Evolutionary conservation across 2,797 vertebrate species (phyloP), one percentile per base, ranked within the genome.

Genomic region (Tragelaphus oryx): DNA sequence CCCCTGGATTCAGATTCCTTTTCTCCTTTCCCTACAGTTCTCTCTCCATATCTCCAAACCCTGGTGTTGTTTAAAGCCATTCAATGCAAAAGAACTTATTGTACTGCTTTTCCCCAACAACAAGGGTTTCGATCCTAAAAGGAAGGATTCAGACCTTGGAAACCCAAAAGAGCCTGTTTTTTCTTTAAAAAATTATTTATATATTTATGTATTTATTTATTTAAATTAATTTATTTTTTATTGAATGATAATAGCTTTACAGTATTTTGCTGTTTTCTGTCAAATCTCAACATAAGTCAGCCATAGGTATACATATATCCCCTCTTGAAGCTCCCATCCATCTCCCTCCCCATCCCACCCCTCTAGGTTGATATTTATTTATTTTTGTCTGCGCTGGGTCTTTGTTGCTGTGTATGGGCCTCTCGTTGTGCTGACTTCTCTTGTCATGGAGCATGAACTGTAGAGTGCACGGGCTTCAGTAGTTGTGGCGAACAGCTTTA

Each of bases 371-470:
- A 14, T 33, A 68, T 10, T 37, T 37, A 18, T 68, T 68, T 68
- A 11, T 20, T 37, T 20, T 37, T 68, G 18, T 20, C 18, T 37
- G 62, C 0, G 8, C 60, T n/a, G 30, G 30, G 30, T 4, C 30
- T 18, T n/a, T 0, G 4, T 8, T 62, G 60, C 60, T 37, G 8
- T 20, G n/a, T 65, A n/a, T 37, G 59, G 59, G 59, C 12, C 17
- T 33, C n/a, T 33, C n/a, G 0, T 65, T 10, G 62, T 20, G 62
- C 17, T 68, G 30, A 33, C n/a, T 0, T 5, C n/a, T 68, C n/a
- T 68, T 5, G 4, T 20, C 8, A 11, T 0, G 62, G 62, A 10
- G n/a, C 17, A 68, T 5, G n/a, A 0, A 4, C 62, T 68, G 17
- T 68, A 9, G n/a, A 20, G 62, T 5, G n/a, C 62, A 20, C 8